Evolutionary conservation across 2,888 invertebrate species (phyloP).

Genomic region (Morpho achilles): DNA sequence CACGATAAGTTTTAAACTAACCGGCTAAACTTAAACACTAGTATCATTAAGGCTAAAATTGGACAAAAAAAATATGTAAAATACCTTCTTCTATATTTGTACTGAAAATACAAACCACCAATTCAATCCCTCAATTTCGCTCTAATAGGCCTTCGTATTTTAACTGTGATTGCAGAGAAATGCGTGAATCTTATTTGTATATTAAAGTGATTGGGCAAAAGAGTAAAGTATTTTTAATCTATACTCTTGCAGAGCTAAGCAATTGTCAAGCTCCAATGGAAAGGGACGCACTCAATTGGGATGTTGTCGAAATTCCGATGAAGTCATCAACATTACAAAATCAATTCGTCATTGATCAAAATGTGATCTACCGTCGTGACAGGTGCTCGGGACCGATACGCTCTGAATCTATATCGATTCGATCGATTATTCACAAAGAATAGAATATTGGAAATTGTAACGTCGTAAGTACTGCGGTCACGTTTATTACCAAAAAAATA

Average conservation of each 20-base stretch:
- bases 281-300: slow-evolving; percentile 44
- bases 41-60: no score
- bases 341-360: slow-evolving; percentile 66
- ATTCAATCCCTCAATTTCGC: no score
- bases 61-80: no score
- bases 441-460: slow-evolving; percentile 41
- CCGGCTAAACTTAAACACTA: no score
- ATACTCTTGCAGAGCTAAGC: background rate
- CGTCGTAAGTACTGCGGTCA: slow-evolving; percentile 52
- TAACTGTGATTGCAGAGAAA: no score
- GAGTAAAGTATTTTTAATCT: background rate
- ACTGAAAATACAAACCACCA: no score
- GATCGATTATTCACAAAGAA: slow-evolving; percentile 68
- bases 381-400: slow-evolving; percentile 55
- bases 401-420: slow-evolving; percentile 55
- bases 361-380: slow-evolving; percentile 71
- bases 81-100: no score
- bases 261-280: slow-evolving; percentile 30
- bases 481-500: slow-evolving; percentile 59
- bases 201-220: background rate
- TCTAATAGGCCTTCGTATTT: no score
- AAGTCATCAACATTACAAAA: slow-evolving; percentile 63
- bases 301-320: slow-evolving; percentile 59
- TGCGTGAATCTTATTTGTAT: no score
- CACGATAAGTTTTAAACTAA: no score